Evolutionary conservation across 2,797 vertebrate species (phyloP), one percentile per base, ranked within the genome.

Genomic region (Schizothorax lantsangensis): DNA sequence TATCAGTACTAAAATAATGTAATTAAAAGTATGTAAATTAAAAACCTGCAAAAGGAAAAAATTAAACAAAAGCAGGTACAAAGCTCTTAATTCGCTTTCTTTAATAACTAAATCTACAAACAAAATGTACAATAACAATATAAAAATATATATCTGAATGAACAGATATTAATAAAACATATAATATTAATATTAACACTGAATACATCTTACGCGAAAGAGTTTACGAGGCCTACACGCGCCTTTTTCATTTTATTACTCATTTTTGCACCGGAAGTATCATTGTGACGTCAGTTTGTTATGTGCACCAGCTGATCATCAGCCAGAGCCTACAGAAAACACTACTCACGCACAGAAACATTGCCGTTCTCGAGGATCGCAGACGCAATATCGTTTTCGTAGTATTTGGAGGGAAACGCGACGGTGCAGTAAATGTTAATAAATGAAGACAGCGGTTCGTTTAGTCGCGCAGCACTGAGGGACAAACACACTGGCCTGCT

Each of bases 251-350:
- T 5, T 74, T 33, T 26, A 26, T 0, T 30, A 54, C 47, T 7
- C 19, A 52, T 14, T 47, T 8, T 33, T 23, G 40, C 26, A 79
- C 71, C 79, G 88, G 88, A 87, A 73, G 62, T 80, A 47, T n/a
- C 47, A 5, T n/a, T 38, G 38, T 93, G 91, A 94, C 93, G 93
- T 91, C 83, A 71, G 17, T 64, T 81, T 88, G 87, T 91, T 89
- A 79, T 87, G 89, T 84, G 71, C 87, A 91, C 87, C 94, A 95
- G 94, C 94, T 95, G 94, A 94, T 93, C 90, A 33, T 40, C 84
- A 84, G 83, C 36, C n/a, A 74, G 79, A 82, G 26, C 38, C 15
- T 11, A 21, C 54, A 40, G 74, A 82, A 64, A 26, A 74, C 40
- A 17, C 81, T 21, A 73, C 80, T 57, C 43, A 11, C 57, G 69